phyloP scores from a whole-genome alignment of 2,113 vertebrate species.

The Chunga burmeisteri region DNA sequence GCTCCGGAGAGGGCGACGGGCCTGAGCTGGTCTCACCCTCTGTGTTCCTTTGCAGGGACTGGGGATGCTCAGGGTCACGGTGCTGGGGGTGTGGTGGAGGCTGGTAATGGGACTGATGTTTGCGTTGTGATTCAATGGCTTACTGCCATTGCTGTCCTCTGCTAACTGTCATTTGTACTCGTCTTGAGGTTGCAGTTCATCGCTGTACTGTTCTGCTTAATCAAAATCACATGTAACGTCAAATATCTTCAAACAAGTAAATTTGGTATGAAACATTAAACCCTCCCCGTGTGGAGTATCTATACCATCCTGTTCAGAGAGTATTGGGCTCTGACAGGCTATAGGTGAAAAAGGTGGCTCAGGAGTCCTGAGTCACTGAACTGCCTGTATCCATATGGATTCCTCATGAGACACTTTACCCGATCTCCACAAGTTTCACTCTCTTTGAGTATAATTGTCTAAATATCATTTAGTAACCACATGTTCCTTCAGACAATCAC shows the following conservation, averaged over 20 bases:
- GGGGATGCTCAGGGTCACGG: no score
- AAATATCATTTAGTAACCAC: no score
- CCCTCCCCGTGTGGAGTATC: neutral
- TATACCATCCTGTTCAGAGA: neutral
- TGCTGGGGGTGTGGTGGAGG: accelerated
- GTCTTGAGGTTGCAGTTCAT: neutral
- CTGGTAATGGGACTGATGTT: neutral
- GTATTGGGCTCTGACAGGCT: neutral
- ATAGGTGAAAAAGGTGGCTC: neutral
- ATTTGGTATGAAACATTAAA: neutral
- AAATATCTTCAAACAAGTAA: neutral
- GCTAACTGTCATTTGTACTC: neutral
- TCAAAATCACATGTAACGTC: neutral
- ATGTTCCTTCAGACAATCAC: neutral
- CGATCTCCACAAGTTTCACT: neutral
- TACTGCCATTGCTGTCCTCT: neutral
- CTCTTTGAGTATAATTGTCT: neutral
- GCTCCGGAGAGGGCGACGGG: neutral
- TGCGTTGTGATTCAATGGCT: accelerated
- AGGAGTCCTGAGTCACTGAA: neutral
- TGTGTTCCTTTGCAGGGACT: neutral
- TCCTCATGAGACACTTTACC: neutral
- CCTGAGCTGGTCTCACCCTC: neutral
- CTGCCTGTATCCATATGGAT: neutral
- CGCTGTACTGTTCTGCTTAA: neutral